phyloP scores from a whole-genome alignment of 2,797 vertebrate genomes.

The Decapterus maruadsi region DNA sequence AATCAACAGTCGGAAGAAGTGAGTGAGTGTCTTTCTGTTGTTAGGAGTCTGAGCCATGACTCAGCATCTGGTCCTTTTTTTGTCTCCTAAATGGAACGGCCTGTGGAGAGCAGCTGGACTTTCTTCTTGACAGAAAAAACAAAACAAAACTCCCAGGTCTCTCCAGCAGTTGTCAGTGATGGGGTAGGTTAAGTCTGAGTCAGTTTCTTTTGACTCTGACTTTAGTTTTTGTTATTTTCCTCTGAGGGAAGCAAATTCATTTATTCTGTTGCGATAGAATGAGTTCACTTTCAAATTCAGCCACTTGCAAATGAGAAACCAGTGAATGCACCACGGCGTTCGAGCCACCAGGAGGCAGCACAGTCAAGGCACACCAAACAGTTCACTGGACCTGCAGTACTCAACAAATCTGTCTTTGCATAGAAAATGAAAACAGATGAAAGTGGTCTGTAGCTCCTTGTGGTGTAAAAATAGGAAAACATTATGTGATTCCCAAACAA shows the following conservation, averaged over 20 bases:
- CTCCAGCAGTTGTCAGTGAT: neutral
- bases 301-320: neutral
- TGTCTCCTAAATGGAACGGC: neutral
- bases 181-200: too few species aligned
- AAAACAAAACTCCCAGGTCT: too few species aligned
- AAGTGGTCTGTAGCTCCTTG: slow-evolving; percentile 11
- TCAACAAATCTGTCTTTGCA: slow-evolving; percentile 43
- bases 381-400: slow-evolving; percentile 19
- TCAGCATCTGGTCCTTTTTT: slow-evolving; percentile 10
- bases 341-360: slow-evolving; percentile 65
- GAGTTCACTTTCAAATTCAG: neutral
- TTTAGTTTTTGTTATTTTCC: neutral
- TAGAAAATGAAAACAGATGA: slow-evolving; percentile 30
- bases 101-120: slow-evolving; percentile 14
- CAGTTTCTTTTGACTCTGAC: neutral
- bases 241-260: neutral
- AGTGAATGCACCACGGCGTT: slow-evolving; percentile 36
- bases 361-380: slow-evolving; percentile 70
- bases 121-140: neutral
- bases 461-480: neutral
- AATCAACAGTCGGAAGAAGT: slow-evolving; percentile 2
- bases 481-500: neutral
- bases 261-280: neutral
- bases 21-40: neutral
- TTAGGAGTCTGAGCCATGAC: neutral